Evolutionary conservation across 2,888 invertebrate genomes (phyloP).

Genomic region (Cheilosia soror): DNA sequence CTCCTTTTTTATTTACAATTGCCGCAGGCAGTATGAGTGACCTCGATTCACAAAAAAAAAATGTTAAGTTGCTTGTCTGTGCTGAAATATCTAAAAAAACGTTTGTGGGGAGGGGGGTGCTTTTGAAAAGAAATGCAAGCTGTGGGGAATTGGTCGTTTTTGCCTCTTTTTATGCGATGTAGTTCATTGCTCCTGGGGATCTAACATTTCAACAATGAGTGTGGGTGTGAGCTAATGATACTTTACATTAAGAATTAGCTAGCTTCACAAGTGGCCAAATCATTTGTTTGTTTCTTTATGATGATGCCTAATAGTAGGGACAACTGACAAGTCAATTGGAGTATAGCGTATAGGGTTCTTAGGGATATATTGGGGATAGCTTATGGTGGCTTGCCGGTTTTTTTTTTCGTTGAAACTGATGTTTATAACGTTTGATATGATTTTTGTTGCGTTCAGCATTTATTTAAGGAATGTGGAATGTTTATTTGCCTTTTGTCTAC

Average conservation of each 20-base stretch:
- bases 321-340: conserved; percentile 4
- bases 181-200: conserved; percentile 38
- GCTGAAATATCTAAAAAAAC: not conserved
- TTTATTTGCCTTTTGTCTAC: too few relatives aligned
- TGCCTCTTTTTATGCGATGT: not conserved
- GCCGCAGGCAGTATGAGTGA: conserved; percentile 16
- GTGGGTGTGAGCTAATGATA: conserved; percentile 33
- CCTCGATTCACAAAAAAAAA: conserved; percentile 20
- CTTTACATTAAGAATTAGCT: conserved; percentile 28
- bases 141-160: not conserved
- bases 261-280: conserved; percentile 31
- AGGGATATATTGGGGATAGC: too few relatives aligned
- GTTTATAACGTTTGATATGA: too few relatives aligned
- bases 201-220: conserved; percentile 25
- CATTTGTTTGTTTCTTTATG: conserved; percentile 6
- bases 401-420: too few relatives aligned
- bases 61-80: conserved; percentile 25
- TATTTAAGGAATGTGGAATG: too few relatives aligned
- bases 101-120: not conserved
- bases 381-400: too few relatives aligned
- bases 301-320: not conserved
- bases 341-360: not conserved
- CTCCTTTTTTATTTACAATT: conserved; percentile 25
- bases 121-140: conserved; percentile 9
- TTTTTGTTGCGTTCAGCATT: too few relatives aligned